phyloP scores from a whole-genome alignment of 1,140 invertebrate species.

The Anthonomus grandis region DNA sequence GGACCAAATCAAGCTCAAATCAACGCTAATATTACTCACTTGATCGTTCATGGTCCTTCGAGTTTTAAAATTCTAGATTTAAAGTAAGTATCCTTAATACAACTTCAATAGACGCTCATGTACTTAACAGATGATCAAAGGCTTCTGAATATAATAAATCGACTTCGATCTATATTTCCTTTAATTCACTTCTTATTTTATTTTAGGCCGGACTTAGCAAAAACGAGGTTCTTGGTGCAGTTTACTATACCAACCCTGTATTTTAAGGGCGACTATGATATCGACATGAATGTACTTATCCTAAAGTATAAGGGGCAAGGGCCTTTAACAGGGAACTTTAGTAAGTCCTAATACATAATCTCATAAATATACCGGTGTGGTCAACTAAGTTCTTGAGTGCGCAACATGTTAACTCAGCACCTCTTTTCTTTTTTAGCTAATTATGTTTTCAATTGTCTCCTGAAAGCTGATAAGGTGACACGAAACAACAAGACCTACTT shows the following conservation, averaged over 20 bases:
- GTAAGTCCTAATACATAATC: too few species aligned
- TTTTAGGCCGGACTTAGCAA: slow-evolving; percentile 55
- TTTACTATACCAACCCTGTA: slow-evolving; percentile 51
- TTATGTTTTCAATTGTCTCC: slow-evolving; percentile 54
- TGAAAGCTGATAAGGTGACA: slow-evolving; percentile 53
- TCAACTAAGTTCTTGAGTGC: too few species aligned
- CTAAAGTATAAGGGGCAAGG: slow-evolving; percentile 61
- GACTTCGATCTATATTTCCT: background rate
- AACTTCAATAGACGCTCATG: background rate
- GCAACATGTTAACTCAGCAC: too few species aligned
- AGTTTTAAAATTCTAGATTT: slow-evolving; percentile 39
- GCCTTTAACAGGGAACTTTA: slow-evolving; percentile 62
- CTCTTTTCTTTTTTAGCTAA: slow-evolving; percentile 55
- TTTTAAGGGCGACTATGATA: slow-evolving; percentile 55
- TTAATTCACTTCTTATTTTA: background rate
- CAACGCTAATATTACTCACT: slow-evolving; percentile 43
- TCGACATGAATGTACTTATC: slow-evolving; percentile 57
- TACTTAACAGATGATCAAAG: background rate
- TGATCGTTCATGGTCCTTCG: slow-evolving; percentile 41
- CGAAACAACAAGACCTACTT: slow-evolving; percentile 55
- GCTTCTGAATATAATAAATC: background rate
- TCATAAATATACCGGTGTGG: too few species aligned
- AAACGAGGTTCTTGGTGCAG: slow-evolving; percentile 49
- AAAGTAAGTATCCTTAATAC: slow-evolving; percentile 28
- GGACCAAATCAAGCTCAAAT: slow-evolving; percentile 37